Conservation (phyloP, 2,888 invertebrate species). For the Drosophila mercatorum region DNA sequence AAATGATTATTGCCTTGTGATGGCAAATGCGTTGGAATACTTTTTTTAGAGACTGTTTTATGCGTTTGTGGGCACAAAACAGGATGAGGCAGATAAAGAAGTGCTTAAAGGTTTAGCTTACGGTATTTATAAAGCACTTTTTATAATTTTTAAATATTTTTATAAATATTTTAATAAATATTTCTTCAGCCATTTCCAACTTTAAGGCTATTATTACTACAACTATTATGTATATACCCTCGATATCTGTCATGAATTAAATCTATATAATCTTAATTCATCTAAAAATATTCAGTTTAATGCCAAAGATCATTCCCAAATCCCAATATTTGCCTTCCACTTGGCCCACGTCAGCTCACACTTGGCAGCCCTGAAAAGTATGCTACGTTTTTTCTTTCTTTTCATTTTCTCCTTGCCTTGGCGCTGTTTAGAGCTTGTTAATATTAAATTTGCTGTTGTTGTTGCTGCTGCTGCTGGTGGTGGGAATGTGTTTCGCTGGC, state of each 20-base stretch:
- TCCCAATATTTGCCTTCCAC: not conserved
- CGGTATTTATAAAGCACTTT: not conserved
- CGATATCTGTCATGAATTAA: not conserved
- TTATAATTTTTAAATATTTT: no score
- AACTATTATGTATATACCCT: not conserved
- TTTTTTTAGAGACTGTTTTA: not conserved
- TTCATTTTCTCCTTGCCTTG: slow-evolving; percentile 53
- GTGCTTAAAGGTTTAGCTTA: not conserved
- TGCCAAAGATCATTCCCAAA: not conserved
- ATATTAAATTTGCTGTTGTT: slow-evolving; percentile 56
- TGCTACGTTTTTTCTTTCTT: slow-evolving; percentile 53
- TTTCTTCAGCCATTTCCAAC: no score
- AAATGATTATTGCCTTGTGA: not conserved
- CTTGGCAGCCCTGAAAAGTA: slow-evolving; percentile 34
- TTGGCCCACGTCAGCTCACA: not conserved
- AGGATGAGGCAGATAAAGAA: not conserved
- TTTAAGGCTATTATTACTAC: not conserved
- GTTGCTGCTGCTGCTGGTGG: slow-evolving; percentile 2
- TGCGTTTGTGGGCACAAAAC: not conserved
- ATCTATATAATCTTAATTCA: not conserved
- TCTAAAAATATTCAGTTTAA: no score
- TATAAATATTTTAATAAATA: no score
- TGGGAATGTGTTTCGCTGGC: slow-evolving; percentile 18
- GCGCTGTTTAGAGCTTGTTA: slow-evolving; percentile 72
- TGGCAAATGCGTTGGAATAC: not conserved